Evolutionary conservation across 1,140 invertebrate species (phyloP), one percentile per base, ranked within the genome.

Genomic region (Polypedilum pembai): DNA sequence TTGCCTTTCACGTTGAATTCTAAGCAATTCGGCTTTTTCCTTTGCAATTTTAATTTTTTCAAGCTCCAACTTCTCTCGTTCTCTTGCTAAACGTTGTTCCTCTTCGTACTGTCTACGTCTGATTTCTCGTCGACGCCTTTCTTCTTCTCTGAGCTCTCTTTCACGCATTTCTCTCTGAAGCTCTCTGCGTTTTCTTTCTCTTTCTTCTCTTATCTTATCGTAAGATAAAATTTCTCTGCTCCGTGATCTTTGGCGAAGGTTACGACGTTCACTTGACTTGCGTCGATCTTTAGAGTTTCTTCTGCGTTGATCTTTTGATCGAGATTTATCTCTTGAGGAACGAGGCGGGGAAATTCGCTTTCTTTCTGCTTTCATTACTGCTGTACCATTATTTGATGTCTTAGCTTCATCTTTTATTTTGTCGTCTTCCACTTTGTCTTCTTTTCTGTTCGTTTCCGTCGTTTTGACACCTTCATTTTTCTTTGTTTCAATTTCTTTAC

Each of bases 91-190:
- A 33, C 91, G 87, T 41, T 89, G 85, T 40, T 92, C 90, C 82
- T 96, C 94, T 77, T 91, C 88, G 15, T 90, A 85, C 78, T 94
- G 92, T 12, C 90, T 85, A 7, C 92, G 85, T 77, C 94, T 91
- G 12, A 93, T 88, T 78, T 94, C 92, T 7, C 89, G 86, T 41
- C 90, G 86, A 24, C 91, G 85, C 12, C 91, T 85, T 75, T 93
- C 87, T 76, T 94, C 91, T 79, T 94, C 92, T 41, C 93, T 87
- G 66, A 91, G 86, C 78, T 93, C 92, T 41, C 88, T 84, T 79
- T 95, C 92, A 20, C 92, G 86, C 4, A 90, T 79, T 69, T 56
- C 45, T 4, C 45, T 8, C 8, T 45, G 8, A 45, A 8, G 41
- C 8, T 45, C 41, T 15, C 45, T 12, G 40, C 92, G 85, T 76